A percentile compares a stretch with the other conserved stretches of the same genome.
These are phyloP conservation scores for Ctenodactylus gundi DNA, from an alignment of 2,113 vertebrate species.

Conservation along the genomic window DNA sequence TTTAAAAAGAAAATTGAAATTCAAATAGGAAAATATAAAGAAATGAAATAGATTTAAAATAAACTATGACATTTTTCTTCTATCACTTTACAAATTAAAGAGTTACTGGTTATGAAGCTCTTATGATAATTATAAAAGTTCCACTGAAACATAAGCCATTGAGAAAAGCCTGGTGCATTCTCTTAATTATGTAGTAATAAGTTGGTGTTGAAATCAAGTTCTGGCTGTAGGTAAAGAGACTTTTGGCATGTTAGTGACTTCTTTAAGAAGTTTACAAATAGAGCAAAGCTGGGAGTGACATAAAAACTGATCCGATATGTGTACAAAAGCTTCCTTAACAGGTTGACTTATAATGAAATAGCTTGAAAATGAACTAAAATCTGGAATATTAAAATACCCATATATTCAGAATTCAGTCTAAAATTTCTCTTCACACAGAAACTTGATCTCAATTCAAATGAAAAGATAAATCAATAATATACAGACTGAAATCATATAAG, in stretches of 20 bases:
- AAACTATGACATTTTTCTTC: neutral
- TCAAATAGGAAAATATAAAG: neutral
- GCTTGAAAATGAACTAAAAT: neutral
- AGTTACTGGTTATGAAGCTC: neutral
- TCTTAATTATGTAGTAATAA: neutral
- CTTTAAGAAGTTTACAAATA: too few relatives aligned
- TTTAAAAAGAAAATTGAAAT: neutral
- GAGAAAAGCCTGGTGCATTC: fast-evolving
- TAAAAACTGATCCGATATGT: neutral
- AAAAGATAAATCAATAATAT: neutral
- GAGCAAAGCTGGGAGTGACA: neutral
- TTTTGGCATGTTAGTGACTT: neutral
- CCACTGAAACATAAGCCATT: neutral
- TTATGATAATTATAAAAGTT: neutral
- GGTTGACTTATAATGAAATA: neutral
- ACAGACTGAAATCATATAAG: neutral
- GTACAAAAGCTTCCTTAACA: neutral
- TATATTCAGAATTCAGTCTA: neutral
- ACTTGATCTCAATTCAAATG: neutral
- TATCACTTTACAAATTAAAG: neutral
- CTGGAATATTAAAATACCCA: neutral
- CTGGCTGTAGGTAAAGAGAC: neutral
- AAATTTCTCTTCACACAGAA: neutral
- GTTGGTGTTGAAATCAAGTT: neutral
- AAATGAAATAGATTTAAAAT: neutral